These are phyloP conservation scores for Galerucella pusilla DNA, from an alignment of 2,888 invertebrate genomes.

Conservation along the genomic window DNA sequence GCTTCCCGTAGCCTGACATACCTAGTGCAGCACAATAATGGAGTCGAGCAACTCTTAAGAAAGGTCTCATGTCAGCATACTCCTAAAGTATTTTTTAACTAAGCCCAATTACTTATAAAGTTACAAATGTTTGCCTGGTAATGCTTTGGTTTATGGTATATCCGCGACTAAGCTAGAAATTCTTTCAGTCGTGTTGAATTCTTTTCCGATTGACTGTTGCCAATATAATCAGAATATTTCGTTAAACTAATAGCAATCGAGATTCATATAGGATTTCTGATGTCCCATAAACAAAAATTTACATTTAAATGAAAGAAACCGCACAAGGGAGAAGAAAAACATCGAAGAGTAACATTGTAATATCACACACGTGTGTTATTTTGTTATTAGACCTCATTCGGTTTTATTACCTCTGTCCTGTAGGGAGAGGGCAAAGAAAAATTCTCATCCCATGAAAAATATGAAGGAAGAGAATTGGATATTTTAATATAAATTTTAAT, in stretches of 20 bases:
- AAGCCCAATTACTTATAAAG: no score
- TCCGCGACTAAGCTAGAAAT: no score
- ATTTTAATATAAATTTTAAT: slow-evolving; percentile 47
- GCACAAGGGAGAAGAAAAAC: slow-evolving; percentile 22
- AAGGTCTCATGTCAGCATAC: no score
- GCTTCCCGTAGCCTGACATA: no score
- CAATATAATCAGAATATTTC: not conserved
- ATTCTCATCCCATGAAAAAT: not conserved
- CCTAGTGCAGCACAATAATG: no score
- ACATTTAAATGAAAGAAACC: slow-evolving; percentile 29
- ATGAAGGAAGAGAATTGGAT: slow-evolving; percentile 8
- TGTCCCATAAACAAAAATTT: slow-evolving; percentile 22
- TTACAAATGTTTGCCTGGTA: no score
- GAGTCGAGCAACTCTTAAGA: no score
- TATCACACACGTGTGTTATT: slow-evolving; percentile 35
- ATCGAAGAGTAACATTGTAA: slow-evolving; percentile 30
- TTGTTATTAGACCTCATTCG: slow-evolving; percentile 33
- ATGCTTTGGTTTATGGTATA: no score
- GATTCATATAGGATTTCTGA: not conserved
- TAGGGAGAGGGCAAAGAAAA: not conserved
- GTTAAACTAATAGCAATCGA: not conserved
- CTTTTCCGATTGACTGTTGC: not conserved
- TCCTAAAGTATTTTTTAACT: no score
- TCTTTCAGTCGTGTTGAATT: not conserved
- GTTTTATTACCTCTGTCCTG: slow-evolving; percentile 25